Percentiles rank a stretch among this genome's conserved stretches.
Conservation (phyloP, 2,113 vertebrate genomes). For the Mungos mungo region DNA sequence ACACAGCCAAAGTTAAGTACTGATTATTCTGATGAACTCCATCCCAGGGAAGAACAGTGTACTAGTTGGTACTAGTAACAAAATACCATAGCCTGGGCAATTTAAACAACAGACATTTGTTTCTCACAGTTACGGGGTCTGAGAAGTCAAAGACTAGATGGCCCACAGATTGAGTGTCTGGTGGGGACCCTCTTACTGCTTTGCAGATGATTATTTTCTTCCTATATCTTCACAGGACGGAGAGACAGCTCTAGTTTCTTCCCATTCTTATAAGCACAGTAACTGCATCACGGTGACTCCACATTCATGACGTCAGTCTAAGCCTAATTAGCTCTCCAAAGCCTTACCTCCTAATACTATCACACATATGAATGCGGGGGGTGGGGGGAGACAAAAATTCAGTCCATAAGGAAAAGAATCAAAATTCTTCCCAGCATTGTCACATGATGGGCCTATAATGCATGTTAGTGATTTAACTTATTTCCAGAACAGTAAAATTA, state of each 20-base stretch:
- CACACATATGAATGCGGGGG: neutral
- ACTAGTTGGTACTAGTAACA: neutral
- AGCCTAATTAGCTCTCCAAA: neutral
- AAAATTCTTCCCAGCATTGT: neutral
- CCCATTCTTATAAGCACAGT: neutral
- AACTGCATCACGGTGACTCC: neutral
- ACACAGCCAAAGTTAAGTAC: slow-evolving; percentile 40
- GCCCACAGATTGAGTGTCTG: neutral
- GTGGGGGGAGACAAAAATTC: neutral
- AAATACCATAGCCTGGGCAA: neutral
- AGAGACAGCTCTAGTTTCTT: neutral
- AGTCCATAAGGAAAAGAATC: neutral
- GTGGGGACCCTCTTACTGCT: neutral
- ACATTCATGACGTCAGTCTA: neutral
- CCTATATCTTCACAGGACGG: neutral
- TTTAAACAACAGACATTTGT: neutral
- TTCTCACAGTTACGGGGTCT: neutral
- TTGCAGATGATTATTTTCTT: neutral
- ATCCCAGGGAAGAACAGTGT: neutral
- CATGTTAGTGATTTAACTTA: neutral
- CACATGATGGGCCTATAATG: neutral
- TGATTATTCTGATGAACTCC: neutral
- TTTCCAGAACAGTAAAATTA: neutral
- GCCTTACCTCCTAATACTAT: neutral
- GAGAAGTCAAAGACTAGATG: neutral